Conservation (phyloP, 2,113 vertebrate species). For the Todiramphus saurophagus region DNA sequence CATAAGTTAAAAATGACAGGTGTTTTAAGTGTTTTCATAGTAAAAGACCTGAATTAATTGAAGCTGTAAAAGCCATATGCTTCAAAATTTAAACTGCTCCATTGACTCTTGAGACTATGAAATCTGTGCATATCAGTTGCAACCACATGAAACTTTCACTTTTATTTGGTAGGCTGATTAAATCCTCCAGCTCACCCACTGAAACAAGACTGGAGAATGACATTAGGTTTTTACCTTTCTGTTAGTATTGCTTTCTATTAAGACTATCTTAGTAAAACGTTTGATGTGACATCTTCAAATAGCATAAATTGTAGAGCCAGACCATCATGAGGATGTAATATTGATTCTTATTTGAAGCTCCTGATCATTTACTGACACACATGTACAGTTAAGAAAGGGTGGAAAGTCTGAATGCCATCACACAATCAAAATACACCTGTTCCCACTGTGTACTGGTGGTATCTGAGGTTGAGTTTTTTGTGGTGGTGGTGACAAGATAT, state of each 20-base stretch:
- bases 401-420: background rate
- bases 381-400: background rate
- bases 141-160: background rate
- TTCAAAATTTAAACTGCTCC: slow-evolving; percentile 10
- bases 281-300: background rate
- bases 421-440: background rate
- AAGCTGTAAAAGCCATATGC: slow-evolving; percentile 31
- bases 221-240: background rate
- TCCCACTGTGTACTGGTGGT: background rate
- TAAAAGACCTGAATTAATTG: slow-evolving; percentile 22
- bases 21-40: slow-evolving; percentile 39
- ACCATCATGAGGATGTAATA: background rate
- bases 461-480: background rate
- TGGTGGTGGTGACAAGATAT: background rate
- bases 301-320: background rate
- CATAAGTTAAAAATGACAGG: slow-evolving; percentile 37
- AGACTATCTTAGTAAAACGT: background rate
- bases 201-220: background rate
- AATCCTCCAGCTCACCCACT: background rate
- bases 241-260: background rate
- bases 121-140: background rate
- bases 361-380: background rate
- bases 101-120: background rate
- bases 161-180: background rate
- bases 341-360: background rate